Evolutionary conservation across 2,797 vertebrate genomes (phyloP), one percentile per base, ranked within the genome.

Genomic region (Crypturellus tataupa): DNA sequence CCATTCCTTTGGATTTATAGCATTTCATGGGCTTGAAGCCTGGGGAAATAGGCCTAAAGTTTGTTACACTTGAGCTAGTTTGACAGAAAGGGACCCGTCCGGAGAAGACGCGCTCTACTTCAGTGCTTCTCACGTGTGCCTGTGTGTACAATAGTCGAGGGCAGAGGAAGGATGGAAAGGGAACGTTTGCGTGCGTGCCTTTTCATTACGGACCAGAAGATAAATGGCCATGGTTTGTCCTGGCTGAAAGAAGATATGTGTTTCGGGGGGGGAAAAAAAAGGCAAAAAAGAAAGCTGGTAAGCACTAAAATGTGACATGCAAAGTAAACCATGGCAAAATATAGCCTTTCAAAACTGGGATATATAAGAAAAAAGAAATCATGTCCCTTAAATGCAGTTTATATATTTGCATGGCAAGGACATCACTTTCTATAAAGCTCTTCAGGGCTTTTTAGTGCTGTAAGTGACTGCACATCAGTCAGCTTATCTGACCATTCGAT

Each of bases 311-410:
- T 40, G 29, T 72, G 37, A 47, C 19, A 31, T 3, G 16, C 2
- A 9, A 21, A 31, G 4, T 62, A 51, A 72, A 21, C 0, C 5
- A 8, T 42, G 37, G 9, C 9, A 59, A 78, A 85, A 62, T 65
- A 40, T 49, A 49, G 1, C 44, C 12, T 37, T 25, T 42, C 10
- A 8, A 81, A 92, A 77, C 15, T 7, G 10, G 25, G 29, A 68
- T 42, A 55, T 33, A 5, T 16, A 20, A 59, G 1, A n/a, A 29
- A 19, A 53, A n/a, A 53, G 1, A 1, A n/a, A 35, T 55, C 5
- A 40, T 81, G 5, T 69, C 56, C 20, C 33, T 85, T 87, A 80
- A 62, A 60, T 69, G 39, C 46, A 31, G 10, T 39, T 87, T 82
- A 17, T 53, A 8, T 59, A 33, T 75, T 77, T 63, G 6, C 55